phyloP scores from a whole-genome alignment of 2,888 invertebrate genomes.

The Abrostola triplasia region DNA sequence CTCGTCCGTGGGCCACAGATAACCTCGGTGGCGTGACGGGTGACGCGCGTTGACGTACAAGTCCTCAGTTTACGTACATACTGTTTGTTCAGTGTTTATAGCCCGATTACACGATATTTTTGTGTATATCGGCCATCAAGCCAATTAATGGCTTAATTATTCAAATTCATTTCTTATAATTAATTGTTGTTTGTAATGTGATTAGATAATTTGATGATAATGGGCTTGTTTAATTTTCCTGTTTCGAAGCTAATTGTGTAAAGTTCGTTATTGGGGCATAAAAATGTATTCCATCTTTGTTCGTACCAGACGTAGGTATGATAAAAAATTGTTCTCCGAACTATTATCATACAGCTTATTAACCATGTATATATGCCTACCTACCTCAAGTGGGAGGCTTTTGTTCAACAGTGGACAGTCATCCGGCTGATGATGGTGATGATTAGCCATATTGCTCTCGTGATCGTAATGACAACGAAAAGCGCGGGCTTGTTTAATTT shows the following conservation, averaged over 20 bases:
- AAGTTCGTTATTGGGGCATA: neutral
- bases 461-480: no score
- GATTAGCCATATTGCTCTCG: no score
- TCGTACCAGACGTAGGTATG: no score
- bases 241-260: neutral
- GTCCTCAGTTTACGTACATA: slow-evolving; percentile 37
- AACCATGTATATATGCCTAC: no score
- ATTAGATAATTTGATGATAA: slow-evolving; percentile 4
- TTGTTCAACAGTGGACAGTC: no score
- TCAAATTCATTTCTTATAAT: slow-evolving; percentile 36
- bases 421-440: no score
- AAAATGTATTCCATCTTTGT: neutral
- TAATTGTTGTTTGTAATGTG: slow-evolving; percentile 18
- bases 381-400: no score
- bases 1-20: slow-evolving; percentile 63
- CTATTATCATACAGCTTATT: no score
- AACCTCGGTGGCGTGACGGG: slow-evolving; percentile 78
- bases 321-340: no score
- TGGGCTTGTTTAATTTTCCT: slow-evolving; percentile 14
- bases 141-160: slow-evolving; percentile 38
- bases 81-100: slow-evolving; percentile 61
- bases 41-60: slow-evolving; percentile 66
- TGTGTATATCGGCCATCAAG: slow-evolving; percentile 35
- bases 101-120: slow-evolving; percentile 42
- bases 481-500: no score